phyloP scores from a whole-genome alignment of 2,888 invertebrate genomes.

The Vesta saturnalis region DNA sequence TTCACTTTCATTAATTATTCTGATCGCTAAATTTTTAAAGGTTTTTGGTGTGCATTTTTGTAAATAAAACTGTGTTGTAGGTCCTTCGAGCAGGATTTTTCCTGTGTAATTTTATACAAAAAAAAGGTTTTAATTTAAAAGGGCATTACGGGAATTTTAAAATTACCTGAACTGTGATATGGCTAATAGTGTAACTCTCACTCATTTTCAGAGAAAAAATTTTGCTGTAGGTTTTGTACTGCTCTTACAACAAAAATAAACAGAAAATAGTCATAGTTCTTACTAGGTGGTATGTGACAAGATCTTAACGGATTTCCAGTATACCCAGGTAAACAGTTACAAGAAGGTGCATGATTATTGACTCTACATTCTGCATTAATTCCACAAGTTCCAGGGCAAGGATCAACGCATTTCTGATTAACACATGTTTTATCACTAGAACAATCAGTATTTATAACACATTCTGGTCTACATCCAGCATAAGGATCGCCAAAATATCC shows the following conservation, averaged over 20 bases:
- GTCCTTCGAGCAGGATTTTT: too few relatives aligned
- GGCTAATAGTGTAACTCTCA: too few relatives aligned
- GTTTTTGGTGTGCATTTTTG: too few relatives aligned
- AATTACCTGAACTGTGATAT: too few relatives aligned
- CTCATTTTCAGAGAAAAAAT: neutral
- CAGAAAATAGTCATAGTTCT: slow-evolving; percentile 41
- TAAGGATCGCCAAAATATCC: slow-evolving; percentile 90
- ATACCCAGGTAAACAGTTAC: slow-evolving; percentile 77
- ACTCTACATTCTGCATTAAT: slow-evolving; percentile 85
- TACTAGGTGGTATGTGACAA: slow-evolving; percentile 70
- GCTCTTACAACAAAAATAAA: neutral
- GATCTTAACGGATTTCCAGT: slow-evolving; percentile 82
- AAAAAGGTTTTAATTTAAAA: too few relatives aligned
- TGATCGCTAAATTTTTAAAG: too few relatives aligned
- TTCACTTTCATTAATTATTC: too few relatives aligned
- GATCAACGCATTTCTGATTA: slow-evolving; percentile 85
- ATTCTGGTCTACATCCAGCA: slow-evolving; percentile 86
- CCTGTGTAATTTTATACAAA: too few relatives aligned
- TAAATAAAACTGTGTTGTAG: too few relatives aligned
- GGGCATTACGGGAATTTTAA: too few relatives aligned
- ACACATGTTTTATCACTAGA: slow-evolving; percentile 78
- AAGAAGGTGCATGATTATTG: slow-evolving; percentile 83
- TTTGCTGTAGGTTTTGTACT: neutral
- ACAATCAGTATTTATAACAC: slow-evolving; percentile 88
- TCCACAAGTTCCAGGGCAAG: slow-evolving; percentile 85